Percentiles rank a stretch among this genome's conserved stretches.
These are phyloP conservation scores for Melanotaenia pygmaea DNA, from an alignment of 2,797 vertebrate genomes.

Conservation along the genomic window DNA sequence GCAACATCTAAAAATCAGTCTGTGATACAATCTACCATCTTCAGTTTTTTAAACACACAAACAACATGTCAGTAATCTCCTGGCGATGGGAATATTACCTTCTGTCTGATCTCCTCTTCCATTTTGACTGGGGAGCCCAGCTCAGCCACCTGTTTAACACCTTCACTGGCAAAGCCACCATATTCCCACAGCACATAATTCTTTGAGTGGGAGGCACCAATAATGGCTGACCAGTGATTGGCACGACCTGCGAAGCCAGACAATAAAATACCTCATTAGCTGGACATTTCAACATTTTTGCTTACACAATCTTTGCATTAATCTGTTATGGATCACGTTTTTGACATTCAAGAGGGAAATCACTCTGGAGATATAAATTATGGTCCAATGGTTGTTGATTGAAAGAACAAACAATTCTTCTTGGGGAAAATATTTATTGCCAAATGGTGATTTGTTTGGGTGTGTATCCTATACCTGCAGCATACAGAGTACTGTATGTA, in stretches of 20 bases:
- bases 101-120: slow-evolving; percentile 98
- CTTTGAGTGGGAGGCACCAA: slow-evolving; percentile 95
- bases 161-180: slow-evolving; percentile 92
- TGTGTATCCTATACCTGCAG: neutral
- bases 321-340: neutral
- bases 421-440: neutral
- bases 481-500: neutral
- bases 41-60: neutral
- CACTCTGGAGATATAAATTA: neutral
- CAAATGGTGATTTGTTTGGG: slow-evolving; percentile 2
- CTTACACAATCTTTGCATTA: neutral
- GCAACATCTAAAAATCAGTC: neutral
- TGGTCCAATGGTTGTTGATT: neutral
- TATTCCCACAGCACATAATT: slow-evolving; percentile 97
- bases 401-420: slow-evolving; percentile 10
- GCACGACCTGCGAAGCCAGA: slow-evolving; percentile 86
- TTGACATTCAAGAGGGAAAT: neutral
- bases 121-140: slow-evolving; percentile 97
- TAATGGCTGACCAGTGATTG: slow-evolving; percentile 98
- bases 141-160: slow-evolving; percentile 95
- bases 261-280: slow-evolving; percentile 17
- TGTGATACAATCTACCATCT: neutral
- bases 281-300: slow-evolving; percentile 1
- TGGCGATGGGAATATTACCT: slow-evolving; percentile 80
- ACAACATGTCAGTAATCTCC: neutral